phyloP scores from a whole-genome alignment of 2,888 invertebrate genomes.

The Tineola bisselliella region DNA sequence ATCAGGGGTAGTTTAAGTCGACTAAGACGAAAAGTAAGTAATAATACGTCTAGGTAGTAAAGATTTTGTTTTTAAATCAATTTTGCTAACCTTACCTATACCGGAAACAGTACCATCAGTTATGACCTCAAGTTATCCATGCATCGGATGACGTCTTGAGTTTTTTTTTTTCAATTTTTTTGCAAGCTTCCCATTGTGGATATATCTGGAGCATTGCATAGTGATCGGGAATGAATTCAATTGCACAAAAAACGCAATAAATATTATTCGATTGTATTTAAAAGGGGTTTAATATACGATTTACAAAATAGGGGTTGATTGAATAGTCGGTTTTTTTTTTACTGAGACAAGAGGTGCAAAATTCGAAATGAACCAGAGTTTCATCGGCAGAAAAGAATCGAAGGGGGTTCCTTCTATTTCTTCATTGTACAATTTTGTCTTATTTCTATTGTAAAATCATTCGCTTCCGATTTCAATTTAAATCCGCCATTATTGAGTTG shows the following conservation, averaged over 20 bases:
- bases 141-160: conserved; percentile 36
- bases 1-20: no score
- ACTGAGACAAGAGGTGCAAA: conserved; percentile 35
- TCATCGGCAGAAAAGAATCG: not conserved
- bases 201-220: conserved; percentile 54
- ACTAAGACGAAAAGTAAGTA: no score
- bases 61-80: no score
- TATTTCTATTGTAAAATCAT: not conserved
- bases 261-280: conserved; percentile 64
- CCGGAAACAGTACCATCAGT: conserved; percentile 18
- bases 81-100: conserved; percentile 40
- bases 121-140: conserved; percentile 67
- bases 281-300: conserved; percentile 53
- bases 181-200: conserved; percentile 31
- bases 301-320: conserved; percentile 38
- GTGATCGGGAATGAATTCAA: conserved; percentile 31
- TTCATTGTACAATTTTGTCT: conserved; percentile 1
- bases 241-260: conserved; percentile 59
- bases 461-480: conserved; percentile 7
- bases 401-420: conserved; percentile 6
- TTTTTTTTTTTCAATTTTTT: conserved; percentile 24
- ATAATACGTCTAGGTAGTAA: no score
- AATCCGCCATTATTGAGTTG: not conserved
- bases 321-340: conserved; percentile 18
- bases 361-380: conserved; percentile 27